Conservation (phyloP, 2,797 vertebrate species). For the Molothrus ater region DNA sequence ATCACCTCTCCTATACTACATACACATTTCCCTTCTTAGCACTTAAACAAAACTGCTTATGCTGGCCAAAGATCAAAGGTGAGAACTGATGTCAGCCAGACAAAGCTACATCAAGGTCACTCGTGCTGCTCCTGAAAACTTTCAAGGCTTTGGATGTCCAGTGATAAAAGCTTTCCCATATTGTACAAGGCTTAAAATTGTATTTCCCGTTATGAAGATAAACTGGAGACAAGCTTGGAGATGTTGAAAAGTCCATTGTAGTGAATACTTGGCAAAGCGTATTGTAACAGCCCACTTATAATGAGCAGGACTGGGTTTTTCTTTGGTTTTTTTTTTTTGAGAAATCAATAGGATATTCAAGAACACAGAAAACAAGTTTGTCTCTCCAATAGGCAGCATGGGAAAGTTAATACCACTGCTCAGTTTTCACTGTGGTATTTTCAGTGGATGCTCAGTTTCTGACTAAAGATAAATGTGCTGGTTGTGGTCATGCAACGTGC, state of each 20-base stretch:
- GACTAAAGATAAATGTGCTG: background rate
- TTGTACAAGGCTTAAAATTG: background rate
- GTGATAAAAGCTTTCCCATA: background rate
- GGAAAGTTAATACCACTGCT: background rate
- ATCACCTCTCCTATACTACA: background rate
- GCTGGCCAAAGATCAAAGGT: background rate
- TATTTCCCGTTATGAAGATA: background rate
- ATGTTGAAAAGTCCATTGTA: background rate
- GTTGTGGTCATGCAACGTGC: rapidly evolving
- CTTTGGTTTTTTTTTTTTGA: background rate
- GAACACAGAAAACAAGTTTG: background rate
- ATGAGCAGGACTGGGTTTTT: background rate
- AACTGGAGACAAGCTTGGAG: background rate
- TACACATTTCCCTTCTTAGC: background rate
- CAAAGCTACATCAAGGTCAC: background rate
- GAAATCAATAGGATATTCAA: background rate
- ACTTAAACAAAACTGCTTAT: background rate
- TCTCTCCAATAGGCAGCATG: background rate
- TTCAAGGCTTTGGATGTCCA: background rate
- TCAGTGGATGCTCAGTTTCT: background rate
- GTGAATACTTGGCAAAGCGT: background rate
- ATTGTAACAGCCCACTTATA: background rate
- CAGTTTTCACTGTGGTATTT: background rate
- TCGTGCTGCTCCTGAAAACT: background rate
- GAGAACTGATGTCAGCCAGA: background rate